Evolutionary conservation across 2,113 vertebrate species (phyloP), one percentile per base, ranked within the genome.

Genomic region (Megalops atlanticus): DNA sequence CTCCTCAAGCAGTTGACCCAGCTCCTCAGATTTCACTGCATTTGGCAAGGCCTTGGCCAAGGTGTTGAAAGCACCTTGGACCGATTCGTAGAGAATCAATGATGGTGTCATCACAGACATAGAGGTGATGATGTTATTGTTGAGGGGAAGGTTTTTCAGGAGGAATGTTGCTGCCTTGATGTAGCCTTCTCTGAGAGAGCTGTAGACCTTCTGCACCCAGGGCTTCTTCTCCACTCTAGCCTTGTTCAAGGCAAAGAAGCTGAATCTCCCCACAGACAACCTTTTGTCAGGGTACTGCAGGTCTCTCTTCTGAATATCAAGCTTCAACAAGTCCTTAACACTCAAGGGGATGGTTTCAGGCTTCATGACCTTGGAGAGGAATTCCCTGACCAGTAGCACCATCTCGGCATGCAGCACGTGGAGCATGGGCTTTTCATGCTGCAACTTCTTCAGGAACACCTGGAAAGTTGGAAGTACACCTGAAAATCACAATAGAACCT

Each of bases 321-420:
- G 71, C 71, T 73, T 77, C 73, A 84, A 8, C 7, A 81, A 74
- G 5, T 74, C 80, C 71, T 82, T 76, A 1, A 2, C 16, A 71
- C 76, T 82, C 76, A 82, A 58, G 27, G 71, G 84, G 74, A 85
- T 85, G 6, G 77, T 77, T 27, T 74, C 27, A 15, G 81, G 80
- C 43, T 72, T 82, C 80, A 82, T 82, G 39, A 82, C 80, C n/a
- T n/a, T n/a, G n/a, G n/a, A n/a, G n/a, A 82, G 77, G 5, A 85
- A 73, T 68, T 77, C 81, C 82, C 77, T 75, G 1, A 79, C 69
- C 2, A 84, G 76, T 70, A 49, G 38, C 76, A 81, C 74, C 80
- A 84, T 81, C 31, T 80, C 39, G 10, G 31, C 78, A 80, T 80
- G 78, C 68, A 80, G 31, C 39, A 47, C 71, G 40, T 80, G 78